Evolutionary conservation across 2,888 invertebrate species (phyloP).

Genomic region (Melinaea marsaeus): DNA sequence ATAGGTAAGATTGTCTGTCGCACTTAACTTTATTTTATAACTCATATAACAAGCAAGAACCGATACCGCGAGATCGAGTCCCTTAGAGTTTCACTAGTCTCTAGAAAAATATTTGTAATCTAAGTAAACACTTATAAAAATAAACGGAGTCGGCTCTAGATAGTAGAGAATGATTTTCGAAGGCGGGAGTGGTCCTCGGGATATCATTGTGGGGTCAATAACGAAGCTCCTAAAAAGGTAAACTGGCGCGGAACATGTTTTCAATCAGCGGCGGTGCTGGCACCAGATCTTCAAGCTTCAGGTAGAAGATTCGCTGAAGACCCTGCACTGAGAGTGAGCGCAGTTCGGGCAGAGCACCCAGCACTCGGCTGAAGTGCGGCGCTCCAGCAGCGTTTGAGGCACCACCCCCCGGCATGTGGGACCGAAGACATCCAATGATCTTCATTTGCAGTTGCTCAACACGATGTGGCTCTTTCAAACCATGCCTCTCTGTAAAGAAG

Average conservation of each 20-base stretch:
- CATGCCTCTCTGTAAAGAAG: conserved; percentile 87
- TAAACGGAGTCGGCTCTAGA: conserved; percentile 70
- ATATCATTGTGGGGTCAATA: conserved; percentile 29
- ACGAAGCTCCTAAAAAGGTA: conserved; percentile 86
- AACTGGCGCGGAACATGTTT: conserved; percentile 95
- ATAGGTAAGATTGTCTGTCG: conserved; percentile 53
- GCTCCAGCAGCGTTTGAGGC: conserved; percentile 93
- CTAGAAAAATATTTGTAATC: conserved; percentile 73
- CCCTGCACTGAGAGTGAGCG: conserved; percentile 95
- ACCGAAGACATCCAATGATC: conserved; percentile 95
- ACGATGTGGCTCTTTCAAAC: conserved; percentile 92
- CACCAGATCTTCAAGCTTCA: conserved; percentile 94
- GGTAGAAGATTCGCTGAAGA: conserved; percentile 94
- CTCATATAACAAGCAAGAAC: conserved; percentile 51
- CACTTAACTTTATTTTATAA: conserved; percentile 34
- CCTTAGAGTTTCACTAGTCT: conserved; percentile 63
- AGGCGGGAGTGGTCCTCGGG: conserved; percentile 72
- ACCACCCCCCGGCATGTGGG: conserved; percentile 94
- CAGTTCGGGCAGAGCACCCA: conserved; percentile 95
- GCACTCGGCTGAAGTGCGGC: conserved; percentile 94
- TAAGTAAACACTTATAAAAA: conserved; percentile 71
- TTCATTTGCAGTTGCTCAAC: conserved; percentile 98
- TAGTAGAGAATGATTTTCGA: conserved; percentile 57
- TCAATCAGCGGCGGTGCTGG: conserved; percentile 95
- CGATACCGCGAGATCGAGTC: conserved; percentile 74